Evolutionary conservation across 2,797 vertebrate genomes (phyloP), one percentile per base, ranked within the genome.

Genomic region (Chelmon rostratus): DNA sequence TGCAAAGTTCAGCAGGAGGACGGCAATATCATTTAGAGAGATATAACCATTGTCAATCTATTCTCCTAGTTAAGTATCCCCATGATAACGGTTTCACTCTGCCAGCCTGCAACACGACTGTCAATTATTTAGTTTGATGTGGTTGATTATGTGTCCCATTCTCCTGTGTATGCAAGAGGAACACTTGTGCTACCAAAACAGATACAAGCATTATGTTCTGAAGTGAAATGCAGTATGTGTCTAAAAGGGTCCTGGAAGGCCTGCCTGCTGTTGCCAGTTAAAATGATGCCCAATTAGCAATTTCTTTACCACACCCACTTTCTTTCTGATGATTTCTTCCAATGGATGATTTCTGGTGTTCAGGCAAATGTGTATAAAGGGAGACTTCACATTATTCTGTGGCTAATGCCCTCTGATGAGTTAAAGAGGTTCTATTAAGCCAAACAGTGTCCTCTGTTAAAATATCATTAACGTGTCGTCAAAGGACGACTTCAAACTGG

Each of bases 1-100:
- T 68, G 84, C 82, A 90, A 90, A 91, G 85, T 90, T 90, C 86
- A 91, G 83, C 82, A 84, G 86, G 76, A 89, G 84, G 80, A 89
- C 77, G 69, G 85, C 83, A 82, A 84, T 88, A 89, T 90, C 42
- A 84, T 94, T 92, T 80, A 84, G 83, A 78, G 76, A 79, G 85
- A 85, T 68, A 78, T 76, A 82, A 81, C 83, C 72, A 75, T 90
- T 83, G 81, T 88, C 88, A 87, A 81, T 91, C 80, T 88, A 84
- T 88, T 82, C 78, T 85, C 47, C 76, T 53, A n/a, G 73, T 71
- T 89, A 85, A 87, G 64, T 83, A 76, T 85, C 78, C 88, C 79
- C 80, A 82, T 83, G 87, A 88, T 87, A 82, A 81, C 87, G 59
- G n/a, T 88, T 87, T 67, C 67, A 79, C 63, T 77, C 79, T 82